Evolutionary conservation across 2,797 vertebrate species (phyloP).

Genomic region (Gallinago stenura): DNA sequence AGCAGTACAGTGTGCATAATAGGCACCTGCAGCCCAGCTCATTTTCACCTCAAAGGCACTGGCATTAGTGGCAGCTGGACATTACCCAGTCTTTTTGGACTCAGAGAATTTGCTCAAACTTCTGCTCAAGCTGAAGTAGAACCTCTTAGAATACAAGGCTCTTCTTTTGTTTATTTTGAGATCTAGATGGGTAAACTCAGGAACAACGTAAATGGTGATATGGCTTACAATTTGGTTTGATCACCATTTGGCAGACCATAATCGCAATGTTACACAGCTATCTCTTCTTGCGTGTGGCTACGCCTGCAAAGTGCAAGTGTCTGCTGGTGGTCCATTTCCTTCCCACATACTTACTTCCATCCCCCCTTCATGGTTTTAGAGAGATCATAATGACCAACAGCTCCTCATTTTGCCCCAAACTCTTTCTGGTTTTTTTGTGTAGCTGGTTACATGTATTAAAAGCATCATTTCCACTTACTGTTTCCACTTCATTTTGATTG

Average conservation of each 20-base stretch:
- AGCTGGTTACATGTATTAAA: accelerated
- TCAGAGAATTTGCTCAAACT: neutral
- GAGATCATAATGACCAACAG: neutral
- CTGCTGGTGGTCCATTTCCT: neutral
- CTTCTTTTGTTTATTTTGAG: neutral
- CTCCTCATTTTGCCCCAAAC: neutral
- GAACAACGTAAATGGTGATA: neutral
- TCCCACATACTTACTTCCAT: neutral
- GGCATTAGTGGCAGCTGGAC: neutral
- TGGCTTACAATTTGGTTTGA: neutral
- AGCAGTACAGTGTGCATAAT: neutral
- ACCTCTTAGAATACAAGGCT: neutral
- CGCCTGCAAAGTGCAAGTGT: neutral
- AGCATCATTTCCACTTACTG: neutral
- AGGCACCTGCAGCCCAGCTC: neutral
- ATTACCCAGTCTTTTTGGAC: neutral
- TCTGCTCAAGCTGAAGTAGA: neutral
- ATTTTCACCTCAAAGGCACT: neutral
- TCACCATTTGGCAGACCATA: neutral
- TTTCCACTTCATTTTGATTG: neutral
- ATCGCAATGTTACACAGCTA: accelerated
- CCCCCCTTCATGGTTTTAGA: neutral
- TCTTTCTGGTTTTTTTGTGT: neutral
- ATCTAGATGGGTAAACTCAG: neutral
- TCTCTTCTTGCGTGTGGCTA: neutral